A percentile compares a stretch with the other conserved stretches of the same genome.
Conservation (phyloP, 2,113 vertebrate genomes). For the Xenus cinereus region DNA sequence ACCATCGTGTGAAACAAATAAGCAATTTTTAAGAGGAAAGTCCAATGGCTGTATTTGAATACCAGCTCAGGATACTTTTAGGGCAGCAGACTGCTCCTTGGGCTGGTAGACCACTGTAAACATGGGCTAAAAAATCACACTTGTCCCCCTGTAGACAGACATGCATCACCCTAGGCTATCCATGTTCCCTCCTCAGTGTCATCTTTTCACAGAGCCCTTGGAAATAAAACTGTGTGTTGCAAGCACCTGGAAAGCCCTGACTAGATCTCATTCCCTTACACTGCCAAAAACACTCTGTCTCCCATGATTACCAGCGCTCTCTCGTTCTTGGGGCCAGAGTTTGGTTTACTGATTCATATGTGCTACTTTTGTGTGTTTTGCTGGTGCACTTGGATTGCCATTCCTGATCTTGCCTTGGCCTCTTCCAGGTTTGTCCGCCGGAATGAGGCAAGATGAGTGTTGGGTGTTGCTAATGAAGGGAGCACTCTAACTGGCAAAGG, state of each 20-base stretch:
- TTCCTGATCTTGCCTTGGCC: not conserved
- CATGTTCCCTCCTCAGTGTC: not conserved
- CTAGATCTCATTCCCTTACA: not conserved
- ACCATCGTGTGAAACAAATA: constrained; percentile 25
- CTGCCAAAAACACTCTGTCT: not conserved
- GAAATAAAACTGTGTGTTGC: not conserved
- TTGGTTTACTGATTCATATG: not conserved
- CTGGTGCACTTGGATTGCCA: not conserved
- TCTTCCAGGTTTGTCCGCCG: not conserved
- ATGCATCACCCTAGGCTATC: not conserved
- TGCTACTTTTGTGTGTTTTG: not conserved
- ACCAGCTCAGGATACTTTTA: not conserved
- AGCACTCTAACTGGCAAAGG: not conserved
- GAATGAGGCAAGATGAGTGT: not conserved
- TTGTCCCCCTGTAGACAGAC: not conserved
- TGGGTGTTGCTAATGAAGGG: not conserved
- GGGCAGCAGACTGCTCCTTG: not conserved
- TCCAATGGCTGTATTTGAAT: not conserved
- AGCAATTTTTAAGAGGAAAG: not conserved
- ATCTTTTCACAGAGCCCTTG: not conserved
- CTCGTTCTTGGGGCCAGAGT: not conserved
- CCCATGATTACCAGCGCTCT: not conserved
- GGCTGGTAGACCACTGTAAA: not conserved
- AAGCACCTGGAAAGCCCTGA: not conserved
- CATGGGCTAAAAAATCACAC: not conserved